Evolutionary conservation across 2,888 invertebrate genomes (phyloP), one percentile per base, ranked within the genome.

Genomic region (Trachelus stipa): DNA sequence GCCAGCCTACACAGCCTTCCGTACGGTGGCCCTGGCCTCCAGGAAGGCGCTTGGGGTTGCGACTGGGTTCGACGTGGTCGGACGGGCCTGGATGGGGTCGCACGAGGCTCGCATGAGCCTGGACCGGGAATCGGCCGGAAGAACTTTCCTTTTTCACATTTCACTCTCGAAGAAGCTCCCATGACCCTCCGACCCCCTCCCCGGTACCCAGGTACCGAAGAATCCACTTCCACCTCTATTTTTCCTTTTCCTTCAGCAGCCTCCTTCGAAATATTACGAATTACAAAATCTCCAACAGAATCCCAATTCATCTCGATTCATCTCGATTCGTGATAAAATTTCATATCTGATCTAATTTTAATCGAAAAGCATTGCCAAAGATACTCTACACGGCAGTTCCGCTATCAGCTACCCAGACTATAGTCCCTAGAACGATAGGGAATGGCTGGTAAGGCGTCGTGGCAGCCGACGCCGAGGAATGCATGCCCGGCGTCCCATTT

Each of bases 141-240:
- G 81, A 85, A 84, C 84, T 84, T 84, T 81, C 84, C 82, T 82
- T 85, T 79, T 78, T 33, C 79, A 74, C 71, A 69, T 73, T 35
- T 35, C 79, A 73, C 77, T 33, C 12, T 31, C 71, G 31, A 71
- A 34, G 71, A 71, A 12, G 30, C 31, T 31, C 71, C 23, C 40
- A 6, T 23, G 40, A 6, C 15, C 15, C 40, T 4, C 15, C 4
- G 4, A 4, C 9, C 40, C 23, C 23, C 40, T 23, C 6, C 40
- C 2, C 4, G 9, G 23, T 9, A 23, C 23, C 15, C 23, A 23
- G 23, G 23, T 56, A 15, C 40, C 23, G 0, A 56, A 0, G 15
- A 40, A 15, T 6, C 15, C 23, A 56, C 15, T 56, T 56, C 40
- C 40, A 56, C 40, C 15, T 56, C 23, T 15, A 15, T 23, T 23